Evolutionary conservation across 2,888 invertebrate species (phyloP).

Genomic region (Trichopria drosophilae): DNA sequence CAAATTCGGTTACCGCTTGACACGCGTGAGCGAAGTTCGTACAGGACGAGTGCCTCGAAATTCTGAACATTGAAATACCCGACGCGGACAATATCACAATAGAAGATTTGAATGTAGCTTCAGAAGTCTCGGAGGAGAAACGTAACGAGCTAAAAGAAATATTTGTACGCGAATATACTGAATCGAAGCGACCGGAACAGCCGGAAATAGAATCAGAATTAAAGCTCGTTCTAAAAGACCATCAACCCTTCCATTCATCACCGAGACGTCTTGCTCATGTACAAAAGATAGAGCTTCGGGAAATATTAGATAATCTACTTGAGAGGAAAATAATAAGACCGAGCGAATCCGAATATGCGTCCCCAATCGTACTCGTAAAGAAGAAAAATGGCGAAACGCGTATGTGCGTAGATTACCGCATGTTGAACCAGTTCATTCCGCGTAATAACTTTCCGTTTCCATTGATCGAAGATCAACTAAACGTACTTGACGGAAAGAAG

Average conservation of each 20-base stretch:
- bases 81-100: no score
- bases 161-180: constrained; percentile 1
- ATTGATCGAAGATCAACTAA: constrained; percentile 31
- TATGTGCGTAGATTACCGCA: no score
- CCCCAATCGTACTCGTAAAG: no score
- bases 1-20: background rate
- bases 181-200: constrained; percentile 1
- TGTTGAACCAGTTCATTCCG: constrained; percentile 5
- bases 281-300: background rate
- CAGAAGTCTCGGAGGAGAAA: no score
- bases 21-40: no score
- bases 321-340: no score
- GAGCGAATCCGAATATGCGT: no score
- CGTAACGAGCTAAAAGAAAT: no score
- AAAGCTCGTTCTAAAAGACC: constrained; percentile 33
- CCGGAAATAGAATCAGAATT: background rate
- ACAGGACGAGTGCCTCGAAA: no score
- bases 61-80: no score
- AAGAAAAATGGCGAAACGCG: constrained; percentile 16
- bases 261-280: background rate
- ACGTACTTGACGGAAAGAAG: constrained; percentile 22
- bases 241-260: constrained; percentile 25
- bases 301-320: background rate
- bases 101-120: no score
- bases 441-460: constrained; percentile 32